A percentile compares a stretch with the other conserved stretches of the same genome.
phyloP scores from a whole-genome alignment of 2,113 vertebrate genomes.

The Choloepus hoffmanni region DNA sequence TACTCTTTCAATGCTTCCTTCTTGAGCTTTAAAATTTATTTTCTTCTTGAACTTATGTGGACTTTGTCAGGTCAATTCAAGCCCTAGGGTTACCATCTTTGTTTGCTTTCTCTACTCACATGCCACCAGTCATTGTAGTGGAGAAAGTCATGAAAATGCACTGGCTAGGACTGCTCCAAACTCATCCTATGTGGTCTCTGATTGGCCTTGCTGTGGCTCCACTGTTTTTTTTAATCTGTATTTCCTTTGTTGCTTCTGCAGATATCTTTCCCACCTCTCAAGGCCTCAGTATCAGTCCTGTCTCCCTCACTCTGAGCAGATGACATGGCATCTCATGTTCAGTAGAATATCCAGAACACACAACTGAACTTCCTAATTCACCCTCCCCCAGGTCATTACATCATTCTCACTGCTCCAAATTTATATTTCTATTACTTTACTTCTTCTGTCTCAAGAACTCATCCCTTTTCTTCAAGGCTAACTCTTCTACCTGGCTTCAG shows the following conservation, averaged over 20 bases:
- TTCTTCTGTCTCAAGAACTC: not conserved
- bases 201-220: not conserved
- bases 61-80: slow-evolving; percentile 6
- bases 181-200: not conserved
- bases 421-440: not conserved
- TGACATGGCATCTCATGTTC: not conserved
- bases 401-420: slow-evolving; percentile 26
- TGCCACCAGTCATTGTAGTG: not conserved
- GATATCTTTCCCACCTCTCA: not conserved
- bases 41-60: slow-evolving; percentile 15
- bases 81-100: not conserved
- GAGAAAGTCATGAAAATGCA: slow-evolving; percentile 44
- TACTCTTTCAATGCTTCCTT: not conserved
- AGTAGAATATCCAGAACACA: slow-evolving; percentile 20
- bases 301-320: slow-evolving; percentile 27
- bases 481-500: slow-evolving; percentile 27
- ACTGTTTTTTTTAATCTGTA: not conserved
- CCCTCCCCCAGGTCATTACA: not conserved
- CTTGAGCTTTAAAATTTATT: slow-evolving; percentile 18
- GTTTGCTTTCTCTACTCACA: slow-evolving; percentile 5
- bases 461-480: slow-evolving; percentile 1
- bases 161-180: not conserved
- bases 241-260: slow-evolving; percentile 1
- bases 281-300: not conserved
- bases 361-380: not conserved